Percentiles rank a stretch among this genome's conserved stretches.
Conservation (phyloP, 2,113 vertebrate genomes). For the Chloropsis hardwickii region DNA sequence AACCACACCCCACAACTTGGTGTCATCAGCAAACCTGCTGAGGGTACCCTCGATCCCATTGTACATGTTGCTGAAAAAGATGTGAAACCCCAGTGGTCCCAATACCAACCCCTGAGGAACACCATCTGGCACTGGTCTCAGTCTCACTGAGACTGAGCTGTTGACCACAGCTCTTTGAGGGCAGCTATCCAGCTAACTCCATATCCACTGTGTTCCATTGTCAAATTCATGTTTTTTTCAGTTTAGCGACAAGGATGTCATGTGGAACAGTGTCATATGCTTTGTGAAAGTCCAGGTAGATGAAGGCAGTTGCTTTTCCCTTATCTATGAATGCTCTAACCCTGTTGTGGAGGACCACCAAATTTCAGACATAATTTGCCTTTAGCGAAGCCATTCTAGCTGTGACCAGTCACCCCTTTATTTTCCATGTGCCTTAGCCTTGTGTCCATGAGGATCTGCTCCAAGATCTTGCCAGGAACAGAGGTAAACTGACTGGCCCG, state of each 20-base stretch:
- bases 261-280: not conserved
- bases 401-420: not conserved
- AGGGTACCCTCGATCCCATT: not conserved
- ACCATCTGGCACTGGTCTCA: not conserved
- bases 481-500: not conserved
- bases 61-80: not conserved
- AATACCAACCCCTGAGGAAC: not conserved
- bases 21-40: not conserved
- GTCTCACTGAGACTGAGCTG: not conserved
- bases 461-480: not conserved
- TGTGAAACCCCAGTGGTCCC: not conserved
- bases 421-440: not conserved
- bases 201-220: not conserved
- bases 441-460: not conserved
- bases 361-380: not conserved
- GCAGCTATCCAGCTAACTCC: not conserved
- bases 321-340: not conserved
- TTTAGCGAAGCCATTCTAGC: not conserved
- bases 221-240: not conserved
- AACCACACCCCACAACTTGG: not conserved
- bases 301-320: not conserved
- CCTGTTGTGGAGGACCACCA: not conserved
- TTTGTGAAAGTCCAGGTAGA: not conserved
- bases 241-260: not conserved
- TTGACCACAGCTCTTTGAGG: accelerated